Conservation (phyloP, 2,113 vertebrate genomes). For the Pipa parva region DNA sequence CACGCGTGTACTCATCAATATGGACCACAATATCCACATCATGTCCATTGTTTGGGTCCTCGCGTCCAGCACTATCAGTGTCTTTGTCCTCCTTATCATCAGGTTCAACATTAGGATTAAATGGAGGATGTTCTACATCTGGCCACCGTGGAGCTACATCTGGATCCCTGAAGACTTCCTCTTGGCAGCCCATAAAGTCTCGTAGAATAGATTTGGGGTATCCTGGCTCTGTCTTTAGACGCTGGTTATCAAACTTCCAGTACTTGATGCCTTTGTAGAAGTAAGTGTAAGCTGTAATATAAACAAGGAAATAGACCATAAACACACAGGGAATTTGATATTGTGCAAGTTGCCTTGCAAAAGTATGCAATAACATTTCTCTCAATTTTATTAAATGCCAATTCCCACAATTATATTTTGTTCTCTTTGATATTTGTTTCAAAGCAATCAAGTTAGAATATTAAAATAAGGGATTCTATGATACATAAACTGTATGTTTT, state of each 20-base stretch:
- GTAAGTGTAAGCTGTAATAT: conserved; percentile 78
- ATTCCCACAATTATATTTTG: no score
- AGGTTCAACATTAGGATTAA: conserved; percentile 67
- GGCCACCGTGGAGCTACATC: conserved; percentile 67
- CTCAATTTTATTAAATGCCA: no score
- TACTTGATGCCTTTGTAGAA: conserved; percentile 95
- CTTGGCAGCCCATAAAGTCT: conserved; percentile 94
- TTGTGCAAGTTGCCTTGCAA: no score
- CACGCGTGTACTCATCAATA: conserved; percentile 81
- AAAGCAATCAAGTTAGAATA: no score
- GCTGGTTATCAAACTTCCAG: conserved; percentile 97
- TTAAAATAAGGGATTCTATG: no score
- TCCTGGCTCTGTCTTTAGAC: conserved; percentile 87
- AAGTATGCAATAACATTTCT: no score
- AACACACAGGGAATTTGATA: no score
- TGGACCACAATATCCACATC: conserved; percentile 90
- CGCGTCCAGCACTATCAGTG: not conserved
- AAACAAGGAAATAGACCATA: not conserved
- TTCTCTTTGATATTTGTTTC: no score
- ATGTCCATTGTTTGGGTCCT: conserved; percentile 50
- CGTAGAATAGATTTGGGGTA: conserved; percentile 92
- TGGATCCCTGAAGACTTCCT: conserved; percentile 63
- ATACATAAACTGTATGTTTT: no score
- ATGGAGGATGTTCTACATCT: conserved; percentile 68
- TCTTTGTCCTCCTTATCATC: conserved; percentile 36